Base-by-base conservation (phyloP, 2,113 vertebrate species). In the Gobio gobio region DNA sequence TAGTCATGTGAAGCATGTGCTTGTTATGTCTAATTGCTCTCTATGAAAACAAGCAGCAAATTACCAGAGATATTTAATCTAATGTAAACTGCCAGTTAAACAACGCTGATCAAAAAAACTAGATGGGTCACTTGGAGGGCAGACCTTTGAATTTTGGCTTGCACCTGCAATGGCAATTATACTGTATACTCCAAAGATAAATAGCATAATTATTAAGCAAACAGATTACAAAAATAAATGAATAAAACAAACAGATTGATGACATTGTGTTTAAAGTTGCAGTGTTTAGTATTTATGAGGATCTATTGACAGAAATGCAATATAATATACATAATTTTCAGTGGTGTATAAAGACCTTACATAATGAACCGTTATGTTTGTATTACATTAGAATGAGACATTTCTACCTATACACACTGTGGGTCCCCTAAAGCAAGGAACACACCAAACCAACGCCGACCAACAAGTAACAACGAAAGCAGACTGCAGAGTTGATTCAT, bases 1-100 rank as follows among this genome's bases (percentile, higher is more conserved):
- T 18, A 49, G 20, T 82, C 74, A 64, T 63, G 59, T 72, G 54
- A 56, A 56, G 54, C 20, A 56, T 56, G 20, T 36, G 26, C 77
- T 81, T 84, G 33, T 72, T 74, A 45, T 54, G 8, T 4, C 20
- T 66, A 77, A 76, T 73, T 49, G 83, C 54, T 56, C 20, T 87
- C 29, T 78, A 63, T 33, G 36, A 16, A 64, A 83, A 47, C 2
- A 36, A 58, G 24, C 49, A 73, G 18, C 56, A 8, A 18, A 47
- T 36, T 12, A 18, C 51, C 14, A n/a, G n/a, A 36, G 8, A 68
- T 70, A 66, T 33, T 64, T 86, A 26, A 88, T 83, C 26, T 66
- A 72, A 61, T 59, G 10, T 64, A 78, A 36, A 13, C 51, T 43
- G 12, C 22, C 47, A 78, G 45, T 45, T 58, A 7, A 54, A 56